Evolutionary conservation across 2,113 vertebrate genomes (phyloP).

Genomic region (Bos indicus): DNA sequence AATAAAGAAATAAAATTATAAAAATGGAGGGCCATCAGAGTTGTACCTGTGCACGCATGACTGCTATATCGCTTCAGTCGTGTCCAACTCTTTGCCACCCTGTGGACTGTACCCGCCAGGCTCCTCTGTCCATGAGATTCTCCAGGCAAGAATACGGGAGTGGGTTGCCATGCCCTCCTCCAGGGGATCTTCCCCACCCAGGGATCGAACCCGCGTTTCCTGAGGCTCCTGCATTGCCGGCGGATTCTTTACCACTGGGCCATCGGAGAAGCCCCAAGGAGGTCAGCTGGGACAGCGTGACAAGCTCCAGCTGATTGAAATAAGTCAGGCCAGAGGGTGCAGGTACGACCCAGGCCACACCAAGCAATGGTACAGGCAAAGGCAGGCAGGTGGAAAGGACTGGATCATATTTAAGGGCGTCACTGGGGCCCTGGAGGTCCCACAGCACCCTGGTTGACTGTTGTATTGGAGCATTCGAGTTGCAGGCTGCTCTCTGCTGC

Average conservation of each 20-base stretch:
- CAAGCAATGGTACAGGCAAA: neutral
- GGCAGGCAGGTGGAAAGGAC: rapidly evolving
- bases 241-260: neutral
- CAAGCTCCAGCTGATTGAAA: neutral
- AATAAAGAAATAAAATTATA: neutral
- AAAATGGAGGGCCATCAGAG: neutral
- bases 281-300: neutral
- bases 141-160: neutral
- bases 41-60: neutral
- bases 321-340: neutral
- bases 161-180: neutral
- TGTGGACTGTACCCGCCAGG: neutral
- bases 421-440: neutral
- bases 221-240: neutral
- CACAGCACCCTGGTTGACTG: neutral
- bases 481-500: too few species aligned
- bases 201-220: neutral
- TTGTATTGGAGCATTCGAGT: rapidly evolving
- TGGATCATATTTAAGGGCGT: rapidly evolving
- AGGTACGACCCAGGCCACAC: too few species aligned
- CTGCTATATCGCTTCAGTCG: neutral
- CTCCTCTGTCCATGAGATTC: neutral
- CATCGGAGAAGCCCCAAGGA: neutral
- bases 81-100: neutral
- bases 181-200: neutral